phyloP scores from a whole-genome alignment of 2,113 vertebrate genomes.

The Urocolius indicus region DNA sequence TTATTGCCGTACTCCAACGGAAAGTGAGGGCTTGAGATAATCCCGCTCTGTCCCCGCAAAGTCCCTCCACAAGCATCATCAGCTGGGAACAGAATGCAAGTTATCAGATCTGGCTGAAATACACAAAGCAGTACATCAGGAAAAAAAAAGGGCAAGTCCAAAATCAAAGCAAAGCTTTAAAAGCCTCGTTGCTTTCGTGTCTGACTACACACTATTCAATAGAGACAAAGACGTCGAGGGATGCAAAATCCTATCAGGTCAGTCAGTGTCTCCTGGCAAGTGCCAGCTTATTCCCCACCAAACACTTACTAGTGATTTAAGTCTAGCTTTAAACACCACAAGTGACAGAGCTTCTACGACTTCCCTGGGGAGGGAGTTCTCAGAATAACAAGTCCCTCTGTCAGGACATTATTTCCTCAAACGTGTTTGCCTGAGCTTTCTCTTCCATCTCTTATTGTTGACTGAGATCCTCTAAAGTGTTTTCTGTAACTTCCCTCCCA shows the following conservation, averaged over 20 bases:
- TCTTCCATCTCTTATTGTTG: neutral
- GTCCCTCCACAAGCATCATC: conserved; percentile 96
- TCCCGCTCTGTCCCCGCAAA: conserved; percentile 93
- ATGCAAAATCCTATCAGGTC: neutral
- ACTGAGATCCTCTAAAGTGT: neutral
- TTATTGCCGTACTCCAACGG: conserved; percentile 95
- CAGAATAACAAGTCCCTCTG: accelerated
- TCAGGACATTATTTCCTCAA: neutral
- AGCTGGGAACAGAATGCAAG: conserved; percentile 71
- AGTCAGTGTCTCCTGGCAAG: neutral
- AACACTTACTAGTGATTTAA: neutral
- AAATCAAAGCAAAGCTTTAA: neutral
- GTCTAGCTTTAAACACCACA: neutral
- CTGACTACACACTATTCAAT: neutral
- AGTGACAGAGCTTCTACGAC: neutral
- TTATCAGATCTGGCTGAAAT: neutral
- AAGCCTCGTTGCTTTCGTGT: neutral
- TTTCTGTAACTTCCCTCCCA: neutral
- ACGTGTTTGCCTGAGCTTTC: accelerated
- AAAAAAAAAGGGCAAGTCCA: accelerated
- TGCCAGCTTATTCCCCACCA: neutral
- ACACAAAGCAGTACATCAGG: neutral
- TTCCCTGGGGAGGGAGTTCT: neutral
- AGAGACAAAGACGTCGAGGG: neutral
- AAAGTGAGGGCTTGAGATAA: conserved; percentile 96